Evolutionary conservation across 2,797 vertebrate species (phyloP).

Genomic region (Antrozous pallidus): DNA sequence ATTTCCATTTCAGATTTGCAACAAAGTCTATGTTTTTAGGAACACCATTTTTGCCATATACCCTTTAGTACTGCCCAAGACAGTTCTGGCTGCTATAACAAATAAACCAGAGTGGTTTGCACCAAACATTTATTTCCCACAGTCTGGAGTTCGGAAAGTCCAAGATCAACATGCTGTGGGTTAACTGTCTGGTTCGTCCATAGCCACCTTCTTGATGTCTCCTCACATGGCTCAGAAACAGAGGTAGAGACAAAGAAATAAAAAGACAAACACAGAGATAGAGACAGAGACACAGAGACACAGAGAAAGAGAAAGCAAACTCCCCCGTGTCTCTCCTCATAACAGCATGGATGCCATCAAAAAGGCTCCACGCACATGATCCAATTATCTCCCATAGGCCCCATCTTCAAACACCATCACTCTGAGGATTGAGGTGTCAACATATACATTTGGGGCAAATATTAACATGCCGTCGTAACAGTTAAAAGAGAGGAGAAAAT

Average conservation of each 20-base stretch:
- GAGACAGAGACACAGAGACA: not conserved
- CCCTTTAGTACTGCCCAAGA: not conserved
- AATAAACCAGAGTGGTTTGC: not conserved
- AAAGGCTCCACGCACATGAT: not conserved
- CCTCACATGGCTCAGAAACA: not conserved
- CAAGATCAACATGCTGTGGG: not conserved
- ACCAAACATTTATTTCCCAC: not conserved
- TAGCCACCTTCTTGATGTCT: not conserved
- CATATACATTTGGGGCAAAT: not conserved
- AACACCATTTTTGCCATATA: not conserved
- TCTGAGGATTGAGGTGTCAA: not conserved
- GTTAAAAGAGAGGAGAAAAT: not conserved
- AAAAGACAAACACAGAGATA: not conserved
- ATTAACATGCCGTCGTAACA: not conserved
- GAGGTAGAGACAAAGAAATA: not conserved
- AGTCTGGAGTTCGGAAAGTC: not conserved
- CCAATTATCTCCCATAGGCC: not conserved
- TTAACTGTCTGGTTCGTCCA: not conserved
- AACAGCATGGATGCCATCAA: not conserved
- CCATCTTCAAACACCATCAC: not conserved
- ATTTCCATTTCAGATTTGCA: constrained; percentile 20
- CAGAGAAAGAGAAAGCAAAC: not conserved
- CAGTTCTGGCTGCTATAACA: not conserved
- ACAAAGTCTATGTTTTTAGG: not conserved
- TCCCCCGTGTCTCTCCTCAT: not conserved